phyloP scores from a whole-genome alignment of 2,797 vertebrate genomes.

The Chelon labrosus region DNA sequence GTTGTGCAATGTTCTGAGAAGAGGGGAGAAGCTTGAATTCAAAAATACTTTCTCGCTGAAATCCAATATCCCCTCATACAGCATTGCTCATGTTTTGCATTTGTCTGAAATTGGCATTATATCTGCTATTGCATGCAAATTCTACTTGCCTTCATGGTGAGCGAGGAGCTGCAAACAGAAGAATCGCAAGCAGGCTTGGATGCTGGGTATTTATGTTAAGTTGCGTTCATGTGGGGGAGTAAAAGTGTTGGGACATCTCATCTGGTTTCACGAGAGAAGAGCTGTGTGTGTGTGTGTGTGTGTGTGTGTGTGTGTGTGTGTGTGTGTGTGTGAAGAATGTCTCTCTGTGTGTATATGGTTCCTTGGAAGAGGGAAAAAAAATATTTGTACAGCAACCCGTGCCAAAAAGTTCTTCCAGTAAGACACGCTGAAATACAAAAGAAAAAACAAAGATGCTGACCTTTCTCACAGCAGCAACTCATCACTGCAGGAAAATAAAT shows the following conservation, averaged over 20 bases:
- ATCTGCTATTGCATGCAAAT: background rate
- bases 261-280: background rate
- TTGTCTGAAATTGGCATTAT: background rate
- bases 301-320: background rate
- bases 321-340: background rate
- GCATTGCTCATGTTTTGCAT: background rate
- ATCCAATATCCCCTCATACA: background rate
- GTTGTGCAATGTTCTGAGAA: slow-evolving; percentile 34
- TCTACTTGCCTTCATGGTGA: slow-evolving; percentile 73
- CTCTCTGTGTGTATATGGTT: no score
- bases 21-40: background rate
- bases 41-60: background rate
- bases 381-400: slow-evolving; percentile 1
- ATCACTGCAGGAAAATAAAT: background rate
- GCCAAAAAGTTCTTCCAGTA: slow-evolving; percentile 9
- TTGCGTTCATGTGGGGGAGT: slow-evolving; percentile 7
- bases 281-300: background rate
- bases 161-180: slow-evolving; percentile 17
- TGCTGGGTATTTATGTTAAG: background rate
- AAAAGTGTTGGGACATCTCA: slow-evolving; percentile 1
- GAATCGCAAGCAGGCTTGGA: slow-evolving; percentile 8
- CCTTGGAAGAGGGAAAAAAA: slow-evolving; percentile 5
- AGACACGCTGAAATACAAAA: slow-evolving; percentile 41
- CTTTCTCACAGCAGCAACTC: slow-evolving; percentile 1
- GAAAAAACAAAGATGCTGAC: background rate